Evolutionary conservation across 2,797 vertebrate species (phyloP).

Genomic region (Botia kubotai): DNA sequence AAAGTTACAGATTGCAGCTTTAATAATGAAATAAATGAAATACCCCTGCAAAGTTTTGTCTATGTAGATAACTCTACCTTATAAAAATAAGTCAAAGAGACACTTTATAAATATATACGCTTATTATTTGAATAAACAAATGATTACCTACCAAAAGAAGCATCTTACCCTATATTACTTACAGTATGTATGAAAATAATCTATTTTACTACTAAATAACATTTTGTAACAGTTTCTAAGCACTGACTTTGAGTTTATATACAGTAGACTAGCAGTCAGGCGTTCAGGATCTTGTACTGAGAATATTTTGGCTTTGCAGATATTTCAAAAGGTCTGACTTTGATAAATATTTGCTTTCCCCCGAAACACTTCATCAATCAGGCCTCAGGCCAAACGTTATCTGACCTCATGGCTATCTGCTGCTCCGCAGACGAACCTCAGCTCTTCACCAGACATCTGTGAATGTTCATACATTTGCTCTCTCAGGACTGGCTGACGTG

Average conservation of each 20-base stretch:
- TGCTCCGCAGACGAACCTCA: neutral
- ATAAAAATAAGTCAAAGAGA: neutral
- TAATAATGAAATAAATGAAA: too few species aligned
- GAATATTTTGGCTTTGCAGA: neutral
- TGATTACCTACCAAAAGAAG: too few species aligned
- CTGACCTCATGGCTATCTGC: conserved; percentile 13
- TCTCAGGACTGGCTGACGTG: conserved; percentile 21
- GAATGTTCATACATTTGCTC: conserved; percentile 13
- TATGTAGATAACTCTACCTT: too few species aligned
- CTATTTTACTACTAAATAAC: neutral
- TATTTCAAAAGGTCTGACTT: conserved; percentile 19
- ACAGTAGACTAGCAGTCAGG: neutral
- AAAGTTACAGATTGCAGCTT: too few species aligned
- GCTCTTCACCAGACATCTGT: conserved; percentile 3
- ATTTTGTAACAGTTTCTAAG: neutral
- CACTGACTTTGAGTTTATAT: neutral
- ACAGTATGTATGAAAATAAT: neutral
- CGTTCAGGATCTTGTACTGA: neutral
- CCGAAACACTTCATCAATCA: conserved; percentile 38
- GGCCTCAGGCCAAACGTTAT: conserved; percentile 33
- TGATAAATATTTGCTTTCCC: conserved; percentile 50
- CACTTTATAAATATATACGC: neutral
- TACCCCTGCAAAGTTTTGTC: too few species aligned
- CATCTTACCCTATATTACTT: neutral
- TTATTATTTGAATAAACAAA: neutral